Conservation (phyloP, 2,113 vertebrate genomes). For the Glaucidium brasilianum region DNA sequence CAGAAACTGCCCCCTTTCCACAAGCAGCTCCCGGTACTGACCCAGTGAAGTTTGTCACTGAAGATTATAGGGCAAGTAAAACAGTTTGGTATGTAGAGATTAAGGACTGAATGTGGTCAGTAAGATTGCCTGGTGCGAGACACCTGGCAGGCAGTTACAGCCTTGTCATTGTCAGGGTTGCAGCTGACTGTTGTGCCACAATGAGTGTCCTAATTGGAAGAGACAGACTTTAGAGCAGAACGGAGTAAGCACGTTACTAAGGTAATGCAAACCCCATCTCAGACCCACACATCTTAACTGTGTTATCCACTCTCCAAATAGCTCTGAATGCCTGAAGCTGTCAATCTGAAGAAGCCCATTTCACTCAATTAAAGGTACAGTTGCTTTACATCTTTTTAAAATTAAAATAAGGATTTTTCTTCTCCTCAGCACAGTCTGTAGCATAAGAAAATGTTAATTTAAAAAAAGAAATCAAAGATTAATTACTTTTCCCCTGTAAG, state of each 20-base stretch:
- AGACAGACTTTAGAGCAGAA: background rate
- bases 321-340: constrained; percentile 3
- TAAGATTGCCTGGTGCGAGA: background rate
- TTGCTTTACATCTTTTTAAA: background rate
- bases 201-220: background rate
- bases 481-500: background rate
- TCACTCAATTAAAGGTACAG: background rate
- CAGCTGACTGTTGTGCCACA: constrained; percentile 3
- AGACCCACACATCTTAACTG: background rate
- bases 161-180: background rate
- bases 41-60: background rate
- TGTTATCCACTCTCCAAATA: background rate
- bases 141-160: background rate
- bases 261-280: background rate
- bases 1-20: background rate
- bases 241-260: background rate
- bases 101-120: background rate
- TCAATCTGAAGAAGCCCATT: background rate
- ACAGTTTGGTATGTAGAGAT: background rate
- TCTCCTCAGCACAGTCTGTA: background rate
- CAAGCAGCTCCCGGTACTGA: background rate
- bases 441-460: background rate
- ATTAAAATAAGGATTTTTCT: background rate
- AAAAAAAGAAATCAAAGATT: background rate
- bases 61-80: background rate